These are phyloP conservation scores for Piscicola geometra DNA, from an alignment of 2,888 invertebrate genomes.

Conservation along the genomic window DNA sequence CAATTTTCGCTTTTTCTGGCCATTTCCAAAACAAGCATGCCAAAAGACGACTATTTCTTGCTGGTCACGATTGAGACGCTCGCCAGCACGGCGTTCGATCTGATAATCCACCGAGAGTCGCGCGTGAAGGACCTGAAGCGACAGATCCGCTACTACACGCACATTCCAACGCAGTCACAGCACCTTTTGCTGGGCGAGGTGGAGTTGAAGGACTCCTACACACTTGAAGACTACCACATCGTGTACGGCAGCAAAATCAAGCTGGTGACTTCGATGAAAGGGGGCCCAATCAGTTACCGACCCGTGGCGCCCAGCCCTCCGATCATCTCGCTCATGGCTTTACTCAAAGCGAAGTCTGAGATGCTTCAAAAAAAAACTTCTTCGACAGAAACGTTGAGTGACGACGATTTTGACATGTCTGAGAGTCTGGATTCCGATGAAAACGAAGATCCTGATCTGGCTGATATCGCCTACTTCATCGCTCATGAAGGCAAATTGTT, in stretches of 20 bases:
- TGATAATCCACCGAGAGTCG: slow-evolving; percentile 17
- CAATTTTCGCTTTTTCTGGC: too few species aligned
- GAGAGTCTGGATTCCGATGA: neutral
- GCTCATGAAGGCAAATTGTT: slow-evolving; percentile 18
- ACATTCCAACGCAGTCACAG: neutral
- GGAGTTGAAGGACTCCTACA: slow-evolving; percentile 9
- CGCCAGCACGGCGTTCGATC: slow-evolving; percentile 12
- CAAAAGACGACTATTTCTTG: neutral
- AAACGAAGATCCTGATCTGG: neutral
- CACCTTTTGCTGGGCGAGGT: slow-evolving; percentile 17
- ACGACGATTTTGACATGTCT: neutral
- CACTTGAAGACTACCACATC: slow-evolving; percentile 20
- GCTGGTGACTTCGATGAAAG: slow-evolving; percentile 25
- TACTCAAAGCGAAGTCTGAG: neutral
- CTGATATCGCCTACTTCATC: slow-evolving; percentile 24
- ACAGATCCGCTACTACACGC: slow-evolving; percentile 11
- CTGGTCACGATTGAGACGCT: slow-evolving; percentile 19
- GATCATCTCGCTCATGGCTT: slow-evolving; percentile 3
- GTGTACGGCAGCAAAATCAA: slow-evolving; percentile 6
- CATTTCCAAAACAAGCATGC: too few species aligned
- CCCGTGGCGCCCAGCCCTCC: slow-evolving; percentile 8
- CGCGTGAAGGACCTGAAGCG: slow-evolving; percentile 11
- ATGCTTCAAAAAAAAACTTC: neutral
- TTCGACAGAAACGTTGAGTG: neutral
- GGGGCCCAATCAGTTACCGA: slow-evolving; percentile 25